Conservation (phyloP, 2,113 vertebrate genomes). For the Antechinus stuartii region DNA sequence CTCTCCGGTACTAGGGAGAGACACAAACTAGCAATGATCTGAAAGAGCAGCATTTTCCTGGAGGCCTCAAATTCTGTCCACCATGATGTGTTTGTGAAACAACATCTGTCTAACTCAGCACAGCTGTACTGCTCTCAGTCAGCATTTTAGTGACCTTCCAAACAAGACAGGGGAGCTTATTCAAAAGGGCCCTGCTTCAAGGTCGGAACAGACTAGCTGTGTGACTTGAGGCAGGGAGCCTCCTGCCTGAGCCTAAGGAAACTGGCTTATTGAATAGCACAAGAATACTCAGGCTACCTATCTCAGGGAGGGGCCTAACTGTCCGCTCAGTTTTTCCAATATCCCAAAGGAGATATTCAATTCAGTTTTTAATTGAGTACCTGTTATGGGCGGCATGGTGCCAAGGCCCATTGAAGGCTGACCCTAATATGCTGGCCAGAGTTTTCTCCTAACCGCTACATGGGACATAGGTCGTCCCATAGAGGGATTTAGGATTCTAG, state of each 20-base stretch:
- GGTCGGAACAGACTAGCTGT: too few species aligned
- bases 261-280: neutral
- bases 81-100: neutral
- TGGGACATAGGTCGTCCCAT: neutral
- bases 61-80: neutral
- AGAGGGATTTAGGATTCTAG: neutral
- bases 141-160: neutral
- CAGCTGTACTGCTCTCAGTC: neutral
- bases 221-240: neutral
- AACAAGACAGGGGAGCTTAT: too few species aligned
- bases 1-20: neutral
- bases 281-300: neutral
- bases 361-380: too few species aligned
- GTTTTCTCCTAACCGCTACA: neutral
- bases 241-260: neutral
- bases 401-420: too few species aligned
- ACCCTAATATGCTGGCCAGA: too few species aligned
- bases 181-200: neutral
- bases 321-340: neutral
- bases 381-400: too few species aligned
- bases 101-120: neutral
- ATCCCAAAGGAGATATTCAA: too few species aligned
- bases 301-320: neutral
- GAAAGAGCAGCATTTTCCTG: neutral
- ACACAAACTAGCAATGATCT: neutral